Evolutionary conservation across 2,113 vertebrate species (phyloP).

Genomic region (Labeo catla): DNA sequence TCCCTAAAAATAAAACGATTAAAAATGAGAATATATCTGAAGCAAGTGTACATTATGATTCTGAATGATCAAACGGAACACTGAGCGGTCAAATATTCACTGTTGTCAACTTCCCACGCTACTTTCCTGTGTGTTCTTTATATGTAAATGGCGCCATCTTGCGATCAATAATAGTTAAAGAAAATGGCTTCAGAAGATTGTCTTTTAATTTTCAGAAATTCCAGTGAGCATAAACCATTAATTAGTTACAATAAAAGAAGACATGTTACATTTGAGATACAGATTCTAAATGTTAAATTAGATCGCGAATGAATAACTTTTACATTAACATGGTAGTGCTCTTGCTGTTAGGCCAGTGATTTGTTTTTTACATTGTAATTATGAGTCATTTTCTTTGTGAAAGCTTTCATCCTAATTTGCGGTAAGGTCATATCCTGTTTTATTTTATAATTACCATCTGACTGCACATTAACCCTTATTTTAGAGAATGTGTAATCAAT

Average conservation of each 20-base stretch:
- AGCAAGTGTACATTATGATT: background rate
- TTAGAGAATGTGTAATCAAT: background rate
- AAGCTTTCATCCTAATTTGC: background rate
- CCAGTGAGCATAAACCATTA: too few species aligned
- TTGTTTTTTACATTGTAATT: background rate
- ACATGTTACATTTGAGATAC: too few species aligned
- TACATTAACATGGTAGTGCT: background rate
- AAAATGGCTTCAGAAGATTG: background rate
- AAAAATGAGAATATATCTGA: background rate
- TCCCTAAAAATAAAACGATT: slow-evolving; percentile 75
- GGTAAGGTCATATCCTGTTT: background rate
- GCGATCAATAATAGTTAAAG: background rate
- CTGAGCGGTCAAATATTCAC: background rate
- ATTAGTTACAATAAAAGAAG: too few species aligned
- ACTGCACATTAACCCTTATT: background rate
- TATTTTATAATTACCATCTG: background rate
- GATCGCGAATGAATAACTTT: background rate
- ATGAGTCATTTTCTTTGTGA: too few species aligned
- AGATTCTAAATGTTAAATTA: background rate
- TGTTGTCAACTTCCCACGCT: background rate
- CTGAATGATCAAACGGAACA: background rate
- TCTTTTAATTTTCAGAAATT: background rate
- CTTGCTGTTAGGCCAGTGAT: background rate
- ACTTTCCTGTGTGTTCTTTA: background rate
- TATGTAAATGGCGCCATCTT: background rate